Evolutionary conservation across 2,113 vertebrate species (phyloP), one percentile per base, ranked within the genome.

Genomic region (Spea multiplicata): DNA sequence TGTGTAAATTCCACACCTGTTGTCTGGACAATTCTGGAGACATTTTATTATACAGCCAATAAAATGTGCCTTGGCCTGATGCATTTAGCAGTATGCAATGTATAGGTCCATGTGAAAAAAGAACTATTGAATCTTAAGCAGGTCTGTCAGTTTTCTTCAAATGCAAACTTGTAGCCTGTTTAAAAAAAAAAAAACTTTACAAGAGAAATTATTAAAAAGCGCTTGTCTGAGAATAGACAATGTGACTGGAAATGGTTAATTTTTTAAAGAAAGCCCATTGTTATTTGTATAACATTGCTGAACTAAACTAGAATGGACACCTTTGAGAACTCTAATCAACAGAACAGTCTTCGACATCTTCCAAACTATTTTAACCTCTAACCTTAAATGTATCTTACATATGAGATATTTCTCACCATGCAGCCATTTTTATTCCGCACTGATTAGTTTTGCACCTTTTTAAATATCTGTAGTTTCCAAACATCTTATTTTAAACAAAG

Each of bases 11-110:
- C 78, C 78, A 80, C 78, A 80, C 78, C 78, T 80, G 78, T 80
- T 73, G 78, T 80, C 78, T 80, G 78, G 78, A 80, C 78, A 74
- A 80, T 68, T 80, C 71, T 80, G 73, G 78, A 80, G 78, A 80
- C 78, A 80, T 80, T 80, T 80, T 80, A 80, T 80, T 80, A 80
- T 80, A 74, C 71, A 80, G 30, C 78, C 78, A 80, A 80, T 80
- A 80, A 80, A 79, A 57, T 6, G 68, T 55, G 74, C 64, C 61
- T 52, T 66, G 8, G 78, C 71, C 71, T 80, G 78, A 80, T 80
- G 71, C 53, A 80, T 80, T 80, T 80, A 80, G 71, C 78, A 80
- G 78, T 73, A 48, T 48, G 45, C 50, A 30, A 44, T 73, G 52
- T 67, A 61, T 66, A 61, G 59, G 66, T 50, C 62, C 52, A 66